Evolutionary conservation across 1,140 invertebrate species (phyloP).

Genomic region (Euwallacea fornicatus): DNA sequence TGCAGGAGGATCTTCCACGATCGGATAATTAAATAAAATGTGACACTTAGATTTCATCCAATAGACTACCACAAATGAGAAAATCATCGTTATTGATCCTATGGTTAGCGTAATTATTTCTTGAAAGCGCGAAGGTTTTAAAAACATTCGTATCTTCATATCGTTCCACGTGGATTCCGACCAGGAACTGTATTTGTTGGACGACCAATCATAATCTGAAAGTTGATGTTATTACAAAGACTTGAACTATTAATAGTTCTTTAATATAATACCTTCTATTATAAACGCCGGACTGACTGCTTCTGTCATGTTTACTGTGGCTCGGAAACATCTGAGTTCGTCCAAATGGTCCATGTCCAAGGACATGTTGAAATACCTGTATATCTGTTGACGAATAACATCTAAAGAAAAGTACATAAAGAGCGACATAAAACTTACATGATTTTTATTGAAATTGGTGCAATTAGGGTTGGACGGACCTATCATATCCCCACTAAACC

Average conservation of each 20-base stretch:
- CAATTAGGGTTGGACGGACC: slow-evolving; percentile 43
- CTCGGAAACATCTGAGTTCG: slow-evolving; percentile 69
- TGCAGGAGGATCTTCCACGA: slow-evolving; percentile 27
- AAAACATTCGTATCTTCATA: slow-evolving; percentile 76
- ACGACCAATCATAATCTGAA: slow-evolving; percentile 78
- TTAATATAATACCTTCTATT: slow-evolving; percentile 60
- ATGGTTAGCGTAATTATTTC: slow-evolving; percentile 67
- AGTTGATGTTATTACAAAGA: neutral
- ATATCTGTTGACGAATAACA: slow-evolving; percentile 50
- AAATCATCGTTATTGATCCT: slow-evolving; percentile 64
- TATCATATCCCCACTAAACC: slow-evolving; percentile 59
- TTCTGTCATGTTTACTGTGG: slow-evolving; percentile 70
- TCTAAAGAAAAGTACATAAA: neutral
- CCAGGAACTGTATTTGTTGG: slow-evolving; percentile 84
- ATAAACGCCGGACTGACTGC: slow-evolving; percentile 82
- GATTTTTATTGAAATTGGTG: slow-evolving; percentile 42
- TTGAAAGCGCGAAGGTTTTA: slow-evolving; percentile 71
- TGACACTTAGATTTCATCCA: slow-evolving; percentile 68
- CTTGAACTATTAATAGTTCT: neutral
- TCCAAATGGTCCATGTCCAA: slow-evolving; percentile 52
- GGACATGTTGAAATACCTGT: slow-evolving; percentile 58
- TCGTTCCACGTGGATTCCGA: slow-evolving; percentile 85
- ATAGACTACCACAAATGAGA: slow-evolving; percentile 70
- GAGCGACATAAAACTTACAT: slow-evolving; percentile 36
- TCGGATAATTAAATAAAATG: slow-evolving; percentile 59